Evolutionary conservation across 2,113 vertebrate species (phyloP).

Genomic region (Gavia stellata): DNA sequence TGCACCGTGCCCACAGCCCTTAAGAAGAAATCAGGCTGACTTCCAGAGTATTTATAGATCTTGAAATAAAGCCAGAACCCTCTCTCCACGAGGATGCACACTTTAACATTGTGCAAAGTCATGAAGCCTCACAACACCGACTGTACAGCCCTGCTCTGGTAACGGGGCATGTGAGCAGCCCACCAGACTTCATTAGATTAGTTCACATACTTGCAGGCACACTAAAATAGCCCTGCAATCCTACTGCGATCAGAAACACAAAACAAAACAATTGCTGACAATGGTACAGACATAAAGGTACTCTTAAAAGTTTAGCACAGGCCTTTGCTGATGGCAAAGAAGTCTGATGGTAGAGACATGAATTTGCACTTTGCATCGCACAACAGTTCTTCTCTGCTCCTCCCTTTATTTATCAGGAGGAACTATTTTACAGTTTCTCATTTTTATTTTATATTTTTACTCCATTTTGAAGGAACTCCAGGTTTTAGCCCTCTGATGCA

Average conservation of each 20-base stretch:
- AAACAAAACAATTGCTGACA: neutral
- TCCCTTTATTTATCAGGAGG: neutral
- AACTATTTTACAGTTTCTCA: neutral
- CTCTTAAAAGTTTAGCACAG: neutral
- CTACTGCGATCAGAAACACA: neutral
- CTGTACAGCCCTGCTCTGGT: neutral
- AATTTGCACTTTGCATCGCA: neutral
- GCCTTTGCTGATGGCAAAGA: neutral
- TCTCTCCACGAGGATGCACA: constrained; percentile 32
- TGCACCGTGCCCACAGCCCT: neutral
- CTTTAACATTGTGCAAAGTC: constrained; percentile 55
- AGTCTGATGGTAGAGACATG: neutral
- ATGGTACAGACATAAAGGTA: neutral
- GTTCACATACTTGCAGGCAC: neutral
- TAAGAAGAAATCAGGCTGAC: neutral
- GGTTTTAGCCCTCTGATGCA: neutral
- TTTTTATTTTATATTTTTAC: neutral
- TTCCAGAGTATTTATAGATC: constrained; percentile 44
- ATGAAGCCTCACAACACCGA: neutral
- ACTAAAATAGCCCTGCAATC: neutral
- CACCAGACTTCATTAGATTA: neutral
- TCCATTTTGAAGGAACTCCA: neutral
- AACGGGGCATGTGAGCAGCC: neutral
- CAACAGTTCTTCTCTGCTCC: neutral
- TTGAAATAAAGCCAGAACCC: constrained; percentile 47